Percentiles rank a stretch among this genome's conserved stretches.
Conservation (phyloP, 2,113 vertebrate genomes). For the Athene noctua region DNA sequence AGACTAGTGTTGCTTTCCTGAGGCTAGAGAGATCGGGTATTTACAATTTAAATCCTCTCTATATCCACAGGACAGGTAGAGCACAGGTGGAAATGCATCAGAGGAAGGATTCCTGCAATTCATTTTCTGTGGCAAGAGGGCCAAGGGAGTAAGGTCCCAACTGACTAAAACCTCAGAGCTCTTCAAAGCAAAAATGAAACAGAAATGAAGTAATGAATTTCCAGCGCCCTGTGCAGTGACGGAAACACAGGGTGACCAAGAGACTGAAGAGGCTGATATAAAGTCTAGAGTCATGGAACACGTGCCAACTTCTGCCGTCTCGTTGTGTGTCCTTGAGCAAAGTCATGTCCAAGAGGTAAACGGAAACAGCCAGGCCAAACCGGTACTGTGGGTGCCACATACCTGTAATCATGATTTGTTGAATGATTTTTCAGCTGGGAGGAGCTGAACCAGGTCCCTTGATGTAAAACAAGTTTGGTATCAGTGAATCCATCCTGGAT, state of each 20-base stretch:
- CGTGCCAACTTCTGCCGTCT: neutral
- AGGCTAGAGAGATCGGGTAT: neutral
- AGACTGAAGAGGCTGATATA: neutral
- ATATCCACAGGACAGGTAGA: neutral
- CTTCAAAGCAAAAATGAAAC: neutral
- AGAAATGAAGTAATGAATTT: neutral
- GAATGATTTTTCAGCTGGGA: neutral
- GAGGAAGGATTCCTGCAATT: neutral
- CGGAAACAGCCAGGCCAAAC: neutral
- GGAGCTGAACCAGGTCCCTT: neutral
- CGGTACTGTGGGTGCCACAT: neutral
- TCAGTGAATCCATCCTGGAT: neutral
- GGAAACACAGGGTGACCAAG: neutral
- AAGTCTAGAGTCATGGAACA: neutral
- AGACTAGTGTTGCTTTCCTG: neutral
- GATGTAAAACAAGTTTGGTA: neutral
- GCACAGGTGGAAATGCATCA: neutral
- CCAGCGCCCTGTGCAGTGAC: neutral
- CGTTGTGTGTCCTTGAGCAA: constrained; percentile 1
- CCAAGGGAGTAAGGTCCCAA: neutral
- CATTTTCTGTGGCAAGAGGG: rapidly evolving
- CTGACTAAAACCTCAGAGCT: neutral
- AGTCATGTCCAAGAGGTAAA: neutral
- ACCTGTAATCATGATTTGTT: neutral
- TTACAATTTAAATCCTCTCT: rapidly evolving